Conservation (phyloP, 2,113 vertebrate genomes). For the Chlamydotis undulata region DNA sequence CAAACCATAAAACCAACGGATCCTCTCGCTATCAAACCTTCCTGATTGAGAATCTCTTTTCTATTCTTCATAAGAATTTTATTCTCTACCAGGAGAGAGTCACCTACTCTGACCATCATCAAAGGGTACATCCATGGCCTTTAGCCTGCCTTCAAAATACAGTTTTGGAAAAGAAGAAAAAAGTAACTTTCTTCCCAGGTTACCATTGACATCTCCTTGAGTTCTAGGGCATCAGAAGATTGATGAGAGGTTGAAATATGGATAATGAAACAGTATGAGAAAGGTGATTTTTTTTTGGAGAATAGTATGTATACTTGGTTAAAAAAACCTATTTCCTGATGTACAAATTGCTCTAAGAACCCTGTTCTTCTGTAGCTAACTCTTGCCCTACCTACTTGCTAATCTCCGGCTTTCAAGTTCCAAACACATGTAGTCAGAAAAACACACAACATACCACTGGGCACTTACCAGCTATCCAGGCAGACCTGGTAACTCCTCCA, state of each 20-base stretch:
- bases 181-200: background rate
- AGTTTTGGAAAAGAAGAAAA: background rate
- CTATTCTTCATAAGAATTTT: background rate
- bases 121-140: background rate
- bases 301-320: background rate
- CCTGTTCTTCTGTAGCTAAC: background rate
- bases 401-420: background rate
- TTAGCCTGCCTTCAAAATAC: background rate
- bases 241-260: background rate
- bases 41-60: background rate
- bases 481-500: background rate
- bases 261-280: background rate
- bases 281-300: background rate
- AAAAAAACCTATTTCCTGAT: background rate
- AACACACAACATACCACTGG: accelerated
- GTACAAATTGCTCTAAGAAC: background rate
- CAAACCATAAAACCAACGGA: background rate
- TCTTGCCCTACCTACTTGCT: background rate
- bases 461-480: background rate
- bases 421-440: background rate
- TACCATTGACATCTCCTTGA: background rate
- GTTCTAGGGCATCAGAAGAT: background rate
- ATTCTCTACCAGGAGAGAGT: background rate
- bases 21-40: background rate
- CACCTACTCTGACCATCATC: background rate